Evolutionary conservation across 2,113 vertebrate species (phyloP).

Genomic region (Phylloscopus trochilus): DNA sequence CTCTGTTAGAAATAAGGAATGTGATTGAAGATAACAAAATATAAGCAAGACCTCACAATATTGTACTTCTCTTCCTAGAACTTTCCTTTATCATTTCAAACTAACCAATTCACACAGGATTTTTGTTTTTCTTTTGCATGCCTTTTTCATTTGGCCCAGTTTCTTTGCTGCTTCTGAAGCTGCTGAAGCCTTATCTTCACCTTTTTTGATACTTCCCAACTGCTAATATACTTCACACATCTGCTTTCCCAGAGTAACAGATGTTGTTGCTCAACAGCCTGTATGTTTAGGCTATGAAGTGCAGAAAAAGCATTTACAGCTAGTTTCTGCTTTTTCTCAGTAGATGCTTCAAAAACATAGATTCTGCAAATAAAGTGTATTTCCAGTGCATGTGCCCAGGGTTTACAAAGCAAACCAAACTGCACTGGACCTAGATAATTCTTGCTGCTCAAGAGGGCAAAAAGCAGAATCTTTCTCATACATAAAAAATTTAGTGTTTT

Average conservation of each 20-base stretch:
- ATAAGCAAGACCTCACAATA: not conserved
- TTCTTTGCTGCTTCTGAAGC: not conserved
- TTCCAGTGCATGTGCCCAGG: not conserved
- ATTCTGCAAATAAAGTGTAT: not conserved
- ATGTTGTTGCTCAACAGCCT: slow-evolving; percentile 14
- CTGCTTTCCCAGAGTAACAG: slow-evolving; percentile 4
- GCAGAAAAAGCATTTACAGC: not conserved
- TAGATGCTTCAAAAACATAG: not conserved
- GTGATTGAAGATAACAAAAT: not conserved
- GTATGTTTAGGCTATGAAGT: slow-evolving; percentile 6
- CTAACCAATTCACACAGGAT: not conserved
- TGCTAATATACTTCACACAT: not conserved
- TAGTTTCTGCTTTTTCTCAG: slow-evolving; percentile 38
- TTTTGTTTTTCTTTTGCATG: not conserved
- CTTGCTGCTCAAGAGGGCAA: not conserved
- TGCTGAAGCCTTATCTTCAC: not conserved
- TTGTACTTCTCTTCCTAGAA: not conserved
- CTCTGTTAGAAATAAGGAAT: not conserved
- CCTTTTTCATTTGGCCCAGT: not conserved
- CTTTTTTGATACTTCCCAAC: not conserved
- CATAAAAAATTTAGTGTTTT: not conserved
- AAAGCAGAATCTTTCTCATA: not conserved
- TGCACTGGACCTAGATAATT: not conserved
- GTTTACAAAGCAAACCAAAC: not conserved
- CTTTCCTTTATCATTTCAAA: not conserved